Percentiles rank a stretch among this genome's conserved stretches.
phyloP scores from a whole-genome alignment of 2,797 vertebrate genomes.

The Coranthus polyacanthus region DNA sequence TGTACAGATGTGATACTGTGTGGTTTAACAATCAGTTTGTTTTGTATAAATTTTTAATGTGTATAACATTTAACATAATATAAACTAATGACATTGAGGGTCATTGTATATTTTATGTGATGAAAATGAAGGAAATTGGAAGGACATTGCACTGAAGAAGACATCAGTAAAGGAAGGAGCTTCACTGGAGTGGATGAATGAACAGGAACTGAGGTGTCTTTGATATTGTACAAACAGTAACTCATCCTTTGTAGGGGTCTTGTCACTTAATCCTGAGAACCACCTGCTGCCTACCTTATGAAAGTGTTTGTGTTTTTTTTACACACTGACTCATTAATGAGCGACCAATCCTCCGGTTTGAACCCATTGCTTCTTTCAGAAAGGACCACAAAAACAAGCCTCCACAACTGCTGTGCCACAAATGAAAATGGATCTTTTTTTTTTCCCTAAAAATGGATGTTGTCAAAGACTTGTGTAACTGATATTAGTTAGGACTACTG shows the following conservation, averaged over 20 bases:
- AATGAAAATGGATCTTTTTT: slow-evolving; percentile 48
- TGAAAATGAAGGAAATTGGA: slow-evolving; percentile 48
- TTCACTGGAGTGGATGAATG: slow-evolving; percentile 49
- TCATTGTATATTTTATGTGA: slow-evolving; percentile 77
- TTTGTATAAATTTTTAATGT: slow-evolving; percentile 84
- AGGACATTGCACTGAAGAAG: slow-evolving; percentile 71
- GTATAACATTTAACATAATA: slow-evolving; percentile 84
- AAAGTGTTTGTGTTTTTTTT: slow-evolving; percentile 78
- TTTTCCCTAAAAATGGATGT: slow-evolving; percentile 67
- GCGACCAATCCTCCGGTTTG: slow-evolving; percentile 53
- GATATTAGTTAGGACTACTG: slow-evolving; percentile 77
- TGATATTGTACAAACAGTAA: slow-evolving; percentile 67
- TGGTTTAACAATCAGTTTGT: slow-evolving; percentile 80
- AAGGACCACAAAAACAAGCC: slow-evolving; percentile 71
- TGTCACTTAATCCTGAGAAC: slow-evolving; percentile 78
- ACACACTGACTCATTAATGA: slow-evolving; percentile 63
- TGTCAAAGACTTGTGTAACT: slow-evolving; percentile 75
- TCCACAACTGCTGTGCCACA: slow-evolving; percentile 78
- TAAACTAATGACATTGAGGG: slow-evolving; percentile 74
- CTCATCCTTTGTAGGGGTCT: slow-evolving; percentile 71
- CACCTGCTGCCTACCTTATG: slow-evolving; percentile 85
- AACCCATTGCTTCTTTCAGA: slow-evolving; percentile 51
- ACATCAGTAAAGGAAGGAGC: slow-evolving; percentile 56
- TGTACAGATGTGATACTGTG: slow-evolving; percentile 80
- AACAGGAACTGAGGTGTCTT: slow-evolving; percentile 46